Percentiles rank a stretch among this genome's conserved stretches.
Evolutionary conservation across 2,888 invertebrate genomes (phyloP).

Genomic region (Disparrhopalites patrizii): DNA sequence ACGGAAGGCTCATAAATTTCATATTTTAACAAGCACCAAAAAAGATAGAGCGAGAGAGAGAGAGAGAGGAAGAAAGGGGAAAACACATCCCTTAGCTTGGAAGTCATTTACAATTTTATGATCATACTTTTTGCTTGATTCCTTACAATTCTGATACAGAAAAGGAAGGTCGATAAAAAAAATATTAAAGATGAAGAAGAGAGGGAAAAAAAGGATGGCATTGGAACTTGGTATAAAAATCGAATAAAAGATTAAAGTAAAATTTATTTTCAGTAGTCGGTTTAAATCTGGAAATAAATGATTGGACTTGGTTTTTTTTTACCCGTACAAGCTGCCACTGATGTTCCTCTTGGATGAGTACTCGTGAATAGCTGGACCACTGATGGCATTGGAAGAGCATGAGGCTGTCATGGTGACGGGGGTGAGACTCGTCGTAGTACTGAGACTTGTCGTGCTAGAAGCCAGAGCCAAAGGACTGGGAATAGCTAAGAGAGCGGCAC

Average conservation of each 20-base stretch:
- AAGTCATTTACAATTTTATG: too few relatives aligned
- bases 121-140: too few relatives aligned
- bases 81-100: background rate
- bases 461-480: background rate
- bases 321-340: conserved; percentile 31
- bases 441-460: background rate
- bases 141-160: background rate
- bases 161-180: background rate
- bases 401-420: too few relatives aligned
- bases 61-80: background rate
- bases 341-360: conserved; percentile 21
- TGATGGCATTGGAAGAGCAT: too few relatives aligned
- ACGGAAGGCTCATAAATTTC: conserved; percentile 6
- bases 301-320: conserved; percentile 16
- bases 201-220: background rate
- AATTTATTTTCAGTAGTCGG: background rate
- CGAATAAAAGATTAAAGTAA: too few relatives aligned
- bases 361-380: conserved; percentile 28
- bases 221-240: too few relatives aligned
- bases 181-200: background rate
- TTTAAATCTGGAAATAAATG: conserved; percentile 3
- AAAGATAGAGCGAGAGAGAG: background rate
- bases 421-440: too few relatives aligned
- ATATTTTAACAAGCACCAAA: conserved; percentile 1
- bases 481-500: conserved; percentile 1